Evolutionary conservation across 2,888 invertebrate species (phyloP).

Genomic region (Conchocele bisecta): DNA sequence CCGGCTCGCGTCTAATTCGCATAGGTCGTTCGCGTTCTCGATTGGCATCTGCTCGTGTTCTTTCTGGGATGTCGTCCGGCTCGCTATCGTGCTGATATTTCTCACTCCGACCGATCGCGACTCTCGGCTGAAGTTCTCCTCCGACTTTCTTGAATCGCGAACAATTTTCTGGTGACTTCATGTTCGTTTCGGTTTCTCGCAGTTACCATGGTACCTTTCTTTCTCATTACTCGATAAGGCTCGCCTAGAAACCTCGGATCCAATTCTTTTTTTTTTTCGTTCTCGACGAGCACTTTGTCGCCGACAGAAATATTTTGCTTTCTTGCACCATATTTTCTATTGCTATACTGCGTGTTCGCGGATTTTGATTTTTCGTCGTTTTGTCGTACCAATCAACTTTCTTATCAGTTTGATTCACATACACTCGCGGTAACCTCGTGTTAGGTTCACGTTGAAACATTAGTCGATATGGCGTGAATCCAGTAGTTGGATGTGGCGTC

Average conservation of each 20-base stretch:
- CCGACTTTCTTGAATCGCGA: constrained; percentile 15
- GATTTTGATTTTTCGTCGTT: constrained; percentile 2
- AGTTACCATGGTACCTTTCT: constrained; percentile 28
- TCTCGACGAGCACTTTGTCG: constrained; percentile 12
- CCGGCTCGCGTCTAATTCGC: neutral
- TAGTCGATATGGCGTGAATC: constrained; percentile 21
- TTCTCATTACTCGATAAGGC: neutral
- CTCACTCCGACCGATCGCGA: too few relatives aligned
- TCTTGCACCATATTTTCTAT: constrained; percentile 4
- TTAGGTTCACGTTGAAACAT: constrained; percentile 26
- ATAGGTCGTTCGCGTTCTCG: too few relatives aligned
- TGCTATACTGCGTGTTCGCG: neutral
- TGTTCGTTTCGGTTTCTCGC: neutral
- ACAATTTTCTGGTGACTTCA: constrained; percentile 11
- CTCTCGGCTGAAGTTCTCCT: too few relatives aligned
- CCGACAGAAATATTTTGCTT: neutral
- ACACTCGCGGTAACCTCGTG: constrained; percentile 26
- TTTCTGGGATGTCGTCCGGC: too few relatives aligned
- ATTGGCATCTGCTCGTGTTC: too few relatives aligned
- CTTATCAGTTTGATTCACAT: neutral
- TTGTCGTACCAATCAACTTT: constrained; percentile 5
- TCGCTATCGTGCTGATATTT: too few relatives aligned
- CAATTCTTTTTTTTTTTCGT: constrained; percentile 12
- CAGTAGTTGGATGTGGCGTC: constrained; percentile 32
- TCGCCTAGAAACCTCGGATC: constrained; percentile 1